A percentile compares a stretch with the other conserved stretches of the same genome.
These are phyloP conservation scores for Catonia carolina DNA, from an alignment of 2,888 invertebrate genomes.

Conservation along the genomic window DNA sequence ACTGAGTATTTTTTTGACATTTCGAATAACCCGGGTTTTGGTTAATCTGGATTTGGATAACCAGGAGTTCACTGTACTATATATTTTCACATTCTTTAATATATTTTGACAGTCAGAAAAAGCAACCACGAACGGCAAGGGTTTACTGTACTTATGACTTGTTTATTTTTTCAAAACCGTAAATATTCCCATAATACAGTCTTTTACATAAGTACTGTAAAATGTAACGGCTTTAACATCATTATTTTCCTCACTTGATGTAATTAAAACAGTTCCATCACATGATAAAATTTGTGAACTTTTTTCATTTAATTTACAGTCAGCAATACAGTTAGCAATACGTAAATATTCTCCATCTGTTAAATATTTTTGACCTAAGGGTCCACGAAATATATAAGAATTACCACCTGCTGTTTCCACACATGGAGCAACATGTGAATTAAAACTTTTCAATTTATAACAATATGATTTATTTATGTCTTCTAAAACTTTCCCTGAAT, in stretches of 20 bases:
- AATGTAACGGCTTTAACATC: background rate
- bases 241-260: background rate
- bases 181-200: background rate
- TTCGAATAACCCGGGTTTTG: too few relatives aligned
- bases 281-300: conserved; percentile 10
- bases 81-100: too few relatives aligned
- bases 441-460: background rate
- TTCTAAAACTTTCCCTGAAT: conserved; percentile 14
- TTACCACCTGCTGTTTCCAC: conserved; percentile 14
- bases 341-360: conserved; percentile 14
- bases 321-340: conserved; percentile 9
- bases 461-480: conserved; percentile 7
- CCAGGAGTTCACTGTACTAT: too few relatives aligned
- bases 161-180: conserved; percentile 5
- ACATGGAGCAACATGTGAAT: background rate
- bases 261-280: conserved; percentile 12
- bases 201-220: conserved; percentile 6
- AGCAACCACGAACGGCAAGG: too few relatives aligned
- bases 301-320: background rate
- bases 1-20: too few relatives aligned
- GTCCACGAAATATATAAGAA: conserved; percentile 18
- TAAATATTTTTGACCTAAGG: conserved; percentile 15
- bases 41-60: too few relatives aligned
- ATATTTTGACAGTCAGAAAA: too few relatives aligned
- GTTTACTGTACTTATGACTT: too few relatives aligned